phyloP scores from a whole-genome alignment of 2,113 vertebrate species.

The Siniperca chuatsi region DNA sequence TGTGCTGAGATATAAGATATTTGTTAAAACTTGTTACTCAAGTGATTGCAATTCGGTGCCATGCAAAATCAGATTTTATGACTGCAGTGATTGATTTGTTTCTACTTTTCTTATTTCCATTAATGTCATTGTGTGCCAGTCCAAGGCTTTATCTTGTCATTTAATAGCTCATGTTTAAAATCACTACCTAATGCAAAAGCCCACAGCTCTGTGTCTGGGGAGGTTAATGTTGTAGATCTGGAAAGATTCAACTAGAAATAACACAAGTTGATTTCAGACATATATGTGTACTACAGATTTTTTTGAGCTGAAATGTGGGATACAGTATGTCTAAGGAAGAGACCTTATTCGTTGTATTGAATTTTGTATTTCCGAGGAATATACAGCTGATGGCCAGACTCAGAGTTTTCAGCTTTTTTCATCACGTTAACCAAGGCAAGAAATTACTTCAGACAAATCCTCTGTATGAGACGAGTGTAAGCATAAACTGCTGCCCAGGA shows the following conservation, averaged over 20 bases:
- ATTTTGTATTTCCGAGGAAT: too few relatives aligned
- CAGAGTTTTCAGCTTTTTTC: background rate
- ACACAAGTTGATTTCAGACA: too few relatives aligned
- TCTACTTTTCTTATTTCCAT: background rate
- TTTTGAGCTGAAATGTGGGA: too few relatives aligned
- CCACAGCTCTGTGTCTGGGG: background rate
- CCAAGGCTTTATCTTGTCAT: background rate
- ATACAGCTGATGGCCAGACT: background rate
- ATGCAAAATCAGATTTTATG: background rate
- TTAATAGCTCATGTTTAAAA: background rate
- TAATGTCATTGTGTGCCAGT: background rate
- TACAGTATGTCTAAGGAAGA: background rate
- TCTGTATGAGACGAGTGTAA: background rate
- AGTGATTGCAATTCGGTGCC: background rate
- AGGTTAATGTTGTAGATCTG: too few relatives aligned
- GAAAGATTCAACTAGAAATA: background rate
- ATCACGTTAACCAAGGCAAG: too few relatives aligned
- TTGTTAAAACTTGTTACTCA: background rate
- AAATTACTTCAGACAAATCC: background rate
- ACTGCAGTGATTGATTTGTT: conserved; percentile 18
- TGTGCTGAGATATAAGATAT: background rate
- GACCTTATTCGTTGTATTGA: background rate
- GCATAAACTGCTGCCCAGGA: too few relatives aligned
- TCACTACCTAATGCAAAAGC: background rate
- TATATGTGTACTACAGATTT: too few relatives aligned